Evolutionary conservation across 2,888 invertebrate species (phyloP).

Genomic region (Acronicta leporina): DNA sequence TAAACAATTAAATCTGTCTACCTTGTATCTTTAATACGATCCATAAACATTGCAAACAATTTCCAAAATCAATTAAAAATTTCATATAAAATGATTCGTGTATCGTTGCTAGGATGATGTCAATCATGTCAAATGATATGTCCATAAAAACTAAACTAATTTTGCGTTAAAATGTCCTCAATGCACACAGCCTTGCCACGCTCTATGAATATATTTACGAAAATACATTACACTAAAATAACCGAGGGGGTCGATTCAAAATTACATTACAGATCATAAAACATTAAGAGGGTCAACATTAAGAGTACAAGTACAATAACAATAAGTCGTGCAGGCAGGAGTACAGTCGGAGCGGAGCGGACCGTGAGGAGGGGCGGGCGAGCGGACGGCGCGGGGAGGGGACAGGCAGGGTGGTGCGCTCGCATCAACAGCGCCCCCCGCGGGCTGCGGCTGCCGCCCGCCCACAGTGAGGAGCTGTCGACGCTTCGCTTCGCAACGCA

Average conservation of each 20-base stretch:
- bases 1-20: constrained; percentile 78
- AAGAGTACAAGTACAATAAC: constrained; percentile 83
- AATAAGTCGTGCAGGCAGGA: constrained; percentile 87
- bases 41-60: constrained; percentile 79
- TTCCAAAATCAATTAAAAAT: constrained; percentile 75
- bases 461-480: constrained; percentile 77
- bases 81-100: constrained; percentile 84
- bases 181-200: constrained; percentile 93
- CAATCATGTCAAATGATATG: constrained; percentile 82
- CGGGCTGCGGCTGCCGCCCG: constrained; percentile 46
- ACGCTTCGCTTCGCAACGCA: constrained; percentile 73
- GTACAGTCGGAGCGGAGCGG: constrained; percentile 68
- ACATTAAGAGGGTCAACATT: constrained; percentile 86
- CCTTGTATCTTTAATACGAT: constrained; percentile 74
- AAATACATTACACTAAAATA: constrained; percentile 87
- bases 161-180: constrained; percentile 89
- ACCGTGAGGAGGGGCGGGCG: constrained; percentile 67
- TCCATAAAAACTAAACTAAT: constrained; percentile 84
- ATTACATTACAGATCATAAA: constrained; percentile 86
- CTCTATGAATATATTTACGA: constrained; percentile 87
- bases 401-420: constrained; percentile 59
- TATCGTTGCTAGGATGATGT: constrained; percentile 84
- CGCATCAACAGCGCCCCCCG: constrained; percentile 73
- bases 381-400: constrained; percentile 57
- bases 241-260: constrained; percentile 87